A percentile compares a stretch with the other conserved stretches of the same genome.
Evolutionary conservation across 2,113 vertebrate species (phyloP).

Genomic region (Melanocharis versteri): DNA sequence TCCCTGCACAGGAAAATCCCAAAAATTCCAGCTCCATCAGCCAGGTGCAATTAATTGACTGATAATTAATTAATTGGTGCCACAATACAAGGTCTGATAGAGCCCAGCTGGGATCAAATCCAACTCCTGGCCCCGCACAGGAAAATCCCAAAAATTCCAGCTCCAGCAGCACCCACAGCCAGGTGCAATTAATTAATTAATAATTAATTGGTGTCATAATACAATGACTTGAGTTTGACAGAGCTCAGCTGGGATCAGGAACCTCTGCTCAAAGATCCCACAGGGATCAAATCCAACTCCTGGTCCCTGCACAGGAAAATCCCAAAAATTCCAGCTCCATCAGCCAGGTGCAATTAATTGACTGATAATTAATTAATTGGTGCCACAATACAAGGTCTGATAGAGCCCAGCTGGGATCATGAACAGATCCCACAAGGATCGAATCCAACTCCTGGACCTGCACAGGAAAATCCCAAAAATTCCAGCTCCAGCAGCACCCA

Average conservation of each 20-base stretch:
- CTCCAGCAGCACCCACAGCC: background rate
- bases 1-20: background rate
- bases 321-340: background rate
- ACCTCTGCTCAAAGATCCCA: background rate
- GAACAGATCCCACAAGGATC: no score
- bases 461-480: background rate
- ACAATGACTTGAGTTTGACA: background rate
- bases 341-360: background rate
- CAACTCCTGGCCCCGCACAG: accelerated
- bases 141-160: background rate
- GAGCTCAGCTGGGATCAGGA: background rate
- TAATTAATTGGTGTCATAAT: background rate
- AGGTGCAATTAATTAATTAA: background rate
- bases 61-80: background rate
- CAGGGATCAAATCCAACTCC: background rate
- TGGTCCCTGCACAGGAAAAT: background rate
- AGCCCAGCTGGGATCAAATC: background rate
- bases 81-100: no score
- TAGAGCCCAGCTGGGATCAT: background rate
- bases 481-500: background rate
- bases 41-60: background rate
- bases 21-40: background rate
- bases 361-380: background rate
- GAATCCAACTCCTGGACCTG: accelerated
- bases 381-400: accelerated